Percentiles rank a stretch among this genome's conserved stretches.
Evolutionary conservation across 2,113 vertebrate genomes (phyloP).

Genomic region (Tympanuchus pallidicinctus): DNA sequence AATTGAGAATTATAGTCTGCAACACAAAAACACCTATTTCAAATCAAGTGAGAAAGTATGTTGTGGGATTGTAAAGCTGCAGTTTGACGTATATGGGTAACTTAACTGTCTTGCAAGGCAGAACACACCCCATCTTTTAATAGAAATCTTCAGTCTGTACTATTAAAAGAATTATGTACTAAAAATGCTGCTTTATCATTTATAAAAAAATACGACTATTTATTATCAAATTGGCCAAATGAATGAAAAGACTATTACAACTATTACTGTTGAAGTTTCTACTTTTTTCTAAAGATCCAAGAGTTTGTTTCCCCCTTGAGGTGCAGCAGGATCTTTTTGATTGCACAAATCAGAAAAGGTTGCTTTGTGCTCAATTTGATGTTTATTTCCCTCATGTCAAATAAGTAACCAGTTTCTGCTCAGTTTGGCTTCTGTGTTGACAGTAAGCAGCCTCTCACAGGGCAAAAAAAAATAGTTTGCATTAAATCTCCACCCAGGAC

Average conservation of each 20-base stretch:
- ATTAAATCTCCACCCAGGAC: slow-evolving; percentile 1
- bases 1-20: slow-evolving; percentile 4
- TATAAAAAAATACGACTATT: background rate
- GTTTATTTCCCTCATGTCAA: background rate
- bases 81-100: background rate
- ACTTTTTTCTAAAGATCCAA: background rate
- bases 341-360: background rate
- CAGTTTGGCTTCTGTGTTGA: background rate
- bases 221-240: background rate
- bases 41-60: slow-evolving; percentile 6
- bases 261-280: background rate
- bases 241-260: background rate
- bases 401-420: background rate
- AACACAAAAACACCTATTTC: background rate
- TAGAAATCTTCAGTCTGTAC: background rate
- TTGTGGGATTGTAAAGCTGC: background rate
- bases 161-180: background rate
- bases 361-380: background rate
- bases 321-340: background rate
- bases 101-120: slow-evolving; percentile 24
- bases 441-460: background rate
- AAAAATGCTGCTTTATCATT: slow-evolving; percentile 25
- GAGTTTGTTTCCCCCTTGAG: background rate
- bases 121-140: background rate
- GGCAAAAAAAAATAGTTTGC: background rate